phyloP scores from a whole-genome alignment of 1,140 invertebrate species.

The Magallana ariakensis region DNA sequence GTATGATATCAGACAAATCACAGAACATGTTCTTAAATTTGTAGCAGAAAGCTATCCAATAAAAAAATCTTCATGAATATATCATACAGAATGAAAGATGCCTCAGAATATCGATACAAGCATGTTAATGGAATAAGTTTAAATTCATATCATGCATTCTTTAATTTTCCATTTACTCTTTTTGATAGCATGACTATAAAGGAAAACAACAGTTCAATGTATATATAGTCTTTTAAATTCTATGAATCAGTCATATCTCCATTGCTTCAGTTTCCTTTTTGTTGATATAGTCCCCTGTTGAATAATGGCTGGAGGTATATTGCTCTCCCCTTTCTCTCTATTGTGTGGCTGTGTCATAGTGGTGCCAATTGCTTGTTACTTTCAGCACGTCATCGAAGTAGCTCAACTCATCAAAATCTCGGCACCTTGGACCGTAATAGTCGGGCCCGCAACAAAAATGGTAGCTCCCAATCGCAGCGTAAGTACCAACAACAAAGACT shows the following conservation, averaged over 20 bases:
- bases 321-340: background rate
- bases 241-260: background rate
- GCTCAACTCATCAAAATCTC: conserved; percentile 62
- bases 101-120: no score
- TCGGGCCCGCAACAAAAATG: conserved; percentile 83
- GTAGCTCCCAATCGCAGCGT: conserved; percentile 95
- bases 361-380: conserved; percentile 46
- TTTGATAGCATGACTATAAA: no score
- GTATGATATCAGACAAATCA: no score
- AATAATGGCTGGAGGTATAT: background rate
- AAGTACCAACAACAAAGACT: conserved; percentile 79
- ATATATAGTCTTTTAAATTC: no score
- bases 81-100: no score
- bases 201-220: no score
- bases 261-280: background rate
- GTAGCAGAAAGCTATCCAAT: no score
- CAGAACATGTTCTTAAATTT: no score
- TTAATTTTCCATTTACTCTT: no score
- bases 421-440: conserved; percentile 83
- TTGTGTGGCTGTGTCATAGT: conserved; percentile 28
- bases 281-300: background rate
- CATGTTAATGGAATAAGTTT: no score
- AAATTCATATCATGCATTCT: no score
- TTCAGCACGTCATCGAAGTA: conserved; percentile 74
- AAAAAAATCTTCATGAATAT: no score